Evolutionary conservation across 92 coral and sea anemone genomes (phyloP), one percentile per base, ranked within the genome.

Genomic region (Virgularia gustaviana): DNA sequence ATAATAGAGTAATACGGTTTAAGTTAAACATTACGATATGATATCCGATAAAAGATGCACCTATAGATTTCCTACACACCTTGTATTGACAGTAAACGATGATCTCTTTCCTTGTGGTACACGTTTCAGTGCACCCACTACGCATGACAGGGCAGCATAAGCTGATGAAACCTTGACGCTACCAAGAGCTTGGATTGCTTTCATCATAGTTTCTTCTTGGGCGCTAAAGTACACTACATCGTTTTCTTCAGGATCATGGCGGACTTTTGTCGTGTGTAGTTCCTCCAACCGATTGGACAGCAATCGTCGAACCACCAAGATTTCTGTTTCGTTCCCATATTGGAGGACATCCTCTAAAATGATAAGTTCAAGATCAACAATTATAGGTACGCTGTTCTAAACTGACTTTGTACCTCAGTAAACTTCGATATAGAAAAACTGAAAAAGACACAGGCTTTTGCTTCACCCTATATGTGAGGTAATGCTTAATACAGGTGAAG

Each of bases 271-370:
- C 36, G 98, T 81, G 71, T 89, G 81, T 36, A 92, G 88, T 49
- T 86, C 90, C 62, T 89, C 88, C 25, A 92, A 76, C 65, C 98
- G 84, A 63, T 92, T 96, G 29, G 94, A 92, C 0, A 92, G 88
- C 85, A 89, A 87, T 54, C 89, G 89, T 73, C 89, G 89, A 51
- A 92, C 90, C 29, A 92, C 98, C 22, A 92, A 85, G 35, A 92
- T 86, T 83, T 92, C 98, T 36, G 90, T 96, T n/a, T 96, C 83
- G 67, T 92, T 92, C 0, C 98, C 98, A 57, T 92, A 96, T 37
- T 88, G 87, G 57, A 92, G 86, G 13, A 89, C 98, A 77, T 92
- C 94, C 63, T 92, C 98, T 92, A 78, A 43, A 66, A 38, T 42
- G 19, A 13, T 8, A 15, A 13, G n/a, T n/a, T n/a, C n/a, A n/a